Base-by-base conservation (phyloP, 2,888 invertebrate genomes). In the Emmelina monodactyla region DNA sequence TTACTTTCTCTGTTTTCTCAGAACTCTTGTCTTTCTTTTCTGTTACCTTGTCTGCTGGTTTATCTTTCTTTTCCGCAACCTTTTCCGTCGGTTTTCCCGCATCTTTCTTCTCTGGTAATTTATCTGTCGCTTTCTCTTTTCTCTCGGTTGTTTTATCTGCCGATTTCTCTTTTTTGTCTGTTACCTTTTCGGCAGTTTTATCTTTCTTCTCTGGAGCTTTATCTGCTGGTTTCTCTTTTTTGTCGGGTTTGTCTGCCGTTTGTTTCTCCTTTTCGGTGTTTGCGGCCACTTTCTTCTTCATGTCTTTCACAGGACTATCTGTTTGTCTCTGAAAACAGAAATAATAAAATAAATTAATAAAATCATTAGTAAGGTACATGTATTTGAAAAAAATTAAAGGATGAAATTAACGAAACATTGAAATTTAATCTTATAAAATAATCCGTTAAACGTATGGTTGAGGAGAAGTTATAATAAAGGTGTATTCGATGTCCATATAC, bases 241-340 rank as follows among this genome's bases (percentile, higher is more conserved):
- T 50, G 33, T 28, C 10, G 11, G 38, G 16, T 33, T 64, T 64
- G 13, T 71, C 68, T 2, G 58, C 58, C 1, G 58, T 52, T 22
- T 62, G 62, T 40, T 72, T 75, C 31, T 75, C 76, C 42, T 75
- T 76, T 34, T 76, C 76, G 0, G 69, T 68, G 37, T 68, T 71
- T 3, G 69, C 70, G 1, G 73, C 73, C 51, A 72, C 58, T 55
- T 76, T 78, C 57, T 78, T 79, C 49, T 76, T 79, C 70, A 72
- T 72, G 9, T 79, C 78, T 50, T 72, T 75, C 2, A 65, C 68
- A 3, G 78, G 75, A 45, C 60, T 73, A 35, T 68, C 64, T 12
- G 66, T 48, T 49, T 58, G 62, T 37, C 53, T 53, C 69, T 71
- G 60, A n/a, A n/a, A n/a, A n/a, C n/a, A n/a, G n/a, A n/a, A n/a